Percentiles rank a stretch among this genome's conserved stretches.
Conservation (phyloP, 2,888 invertebrate genomes). For the Rhagophthalmus giganteus region DNA sequence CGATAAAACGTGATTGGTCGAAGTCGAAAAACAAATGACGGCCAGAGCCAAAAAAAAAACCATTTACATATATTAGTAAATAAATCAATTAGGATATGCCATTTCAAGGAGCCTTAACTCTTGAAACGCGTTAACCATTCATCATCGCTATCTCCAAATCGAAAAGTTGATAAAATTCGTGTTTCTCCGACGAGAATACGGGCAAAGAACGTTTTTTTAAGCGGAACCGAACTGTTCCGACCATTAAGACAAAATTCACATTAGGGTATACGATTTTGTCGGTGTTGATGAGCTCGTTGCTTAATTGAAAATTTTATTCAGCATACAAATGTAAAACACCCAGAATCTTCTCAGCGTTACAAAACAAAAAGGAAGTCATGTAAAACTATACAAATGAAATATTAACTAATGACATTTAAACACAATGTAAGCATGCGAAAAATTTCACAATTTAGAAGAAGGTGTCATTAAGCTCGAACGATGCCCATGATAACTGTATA, state of each 20-base stretch:
- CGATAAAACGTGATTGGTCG: too few species aligned
- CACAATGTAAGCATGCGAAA: conserved; percentile 26
- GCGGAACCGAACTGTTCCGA: conserved; percentile 14
- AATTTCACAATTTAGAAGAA: conserved; percentile 20
- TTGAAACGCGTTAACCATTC: too few species aligned
- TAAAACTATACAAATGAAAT: conserved; percentile 22
- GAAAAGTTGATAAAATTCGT: too few species aligned
- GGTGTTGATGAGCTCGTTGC: conserved; percentile 21
- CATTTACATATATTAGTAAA: too few species aligned
- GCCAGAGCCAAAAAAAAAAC: too few species aligned
- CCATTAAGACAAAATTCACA: conserved; percentile 16
- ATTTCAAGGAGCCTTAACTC: too few species aligned
- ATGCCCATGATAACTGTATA: conserved; percentile 19
- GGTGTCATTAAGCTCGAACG: conserved; percentile 12
- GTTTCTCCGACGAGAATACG: too few species aligned
- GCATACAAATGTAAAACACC: conserved; percentile 15
- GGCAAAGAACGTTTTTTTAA: neutral
- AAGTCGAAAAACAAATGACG: too few species aligned
- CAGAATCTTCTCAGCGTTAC: conserved; percentile 21
- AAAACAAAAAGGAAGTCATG: conserved; percentile 21
- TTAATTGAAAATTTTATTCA: conserved; percentile 19
- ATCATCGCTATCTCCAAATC: too few species aligned
- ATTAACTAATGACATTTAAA: conserved; percentile 26
- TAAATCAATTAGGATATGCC: too few species aligned
- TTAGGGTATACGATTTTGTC: conserved; percentile 1